Conservation (phyloP, 2,888 invertebrate genomes). For the Andrena marginata region DNA sequence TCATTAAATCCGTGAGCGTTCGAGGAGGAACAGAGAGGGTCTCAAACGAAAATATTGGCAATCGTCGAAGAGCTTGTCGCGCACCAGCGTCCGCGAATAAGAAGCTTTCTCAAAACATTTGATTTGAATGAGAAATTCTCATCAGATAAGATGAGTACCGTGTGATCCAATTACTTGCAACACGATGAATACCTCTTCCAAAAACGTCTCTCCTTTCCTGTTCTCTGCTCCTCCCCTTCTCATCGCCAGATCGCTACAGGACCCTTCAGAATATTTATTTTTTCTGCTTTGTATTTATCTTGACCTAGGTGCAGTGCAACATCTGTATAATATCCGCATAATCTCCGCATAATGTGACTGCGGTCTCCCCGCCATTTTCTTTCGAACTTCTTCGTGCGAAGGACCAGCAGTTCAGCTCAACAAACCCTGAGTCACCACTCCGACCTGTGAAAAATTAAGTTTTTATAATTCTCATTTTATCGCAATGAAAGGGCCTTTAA, state of each 20-base stretch:
- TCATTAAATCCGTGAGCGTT: slow-evolving; percentile 63
- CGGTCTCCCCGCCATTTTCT: neutral
- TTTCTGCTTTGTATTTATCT: slow-evolving; percentile 11
- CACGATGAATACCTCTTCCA: slow-evolving; percentile 78
- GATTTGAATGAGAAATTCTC: slow-evolving; percentile 80
- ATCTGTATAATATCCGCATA: neutral
- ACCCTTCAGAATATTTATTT: slow-evolving; percentile 32
- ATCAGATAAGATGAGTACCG: slow-evolving; percentile 74
- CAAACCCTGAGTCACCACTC: too few species aligned
- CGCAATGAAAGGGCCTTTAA: too few species aligned
- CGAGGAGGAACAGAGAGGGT: slow-evolving; percentile 20
- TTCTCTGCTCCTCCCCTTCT: slow-evolving; percentile 25
- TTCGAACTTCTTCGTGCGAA: too few species aligned
- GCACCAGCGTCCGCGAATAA: slow-evolving; percentile 61
- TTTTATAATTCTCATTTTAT: too few species aligned
- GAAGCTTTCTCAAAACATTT: slow-evolving; percentile 74
- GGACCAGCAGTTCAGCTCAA: too few species aligned
- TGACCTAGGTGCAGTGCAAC: too few species aligned
- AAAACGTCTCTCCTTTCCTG: slow-evolving; percentile 59
- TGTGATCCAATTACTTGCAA: slow-evolving; percentile 79
- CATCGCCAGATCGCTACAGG: slow-evolving; percentile 27
- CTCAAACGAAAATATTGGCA: slow-evolving; percentile 66
- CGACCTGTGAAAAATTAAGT: too few species aligned
- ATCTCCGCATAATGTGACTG: slow-evolving; percentile 2
- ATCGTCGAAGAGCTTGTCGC: slow-evolving; percentile 64